Conservation (phyloP, 2,888 invertebrate species). For the Blomia tropicalis region DNA sequence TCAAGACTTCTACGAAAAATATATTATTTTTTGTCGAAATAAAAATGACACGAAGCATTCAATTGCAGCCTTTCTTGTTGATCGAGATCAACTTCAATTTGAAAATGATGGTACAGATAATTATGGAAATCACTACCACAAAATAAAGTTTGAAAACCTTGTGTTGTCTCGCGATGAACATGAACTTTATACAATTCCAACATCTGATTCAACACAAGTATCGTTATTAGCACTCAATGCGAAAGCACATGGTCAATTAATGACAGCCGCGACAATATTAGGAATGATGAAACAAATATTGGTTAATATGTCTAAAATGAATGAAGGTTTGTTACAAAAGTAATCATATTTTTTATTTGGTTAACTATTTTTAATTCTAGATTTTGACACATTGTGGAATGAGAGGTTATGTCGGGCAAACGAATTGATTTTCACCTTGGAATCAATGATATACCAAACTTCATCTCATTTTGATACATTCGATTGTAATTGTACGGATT, state of each 20-base stretch:
- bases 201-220: neutral
- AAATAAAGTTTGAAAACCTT: slow-evolving; percentile 16
- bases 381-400: too few species aligned
- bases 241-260: slow-evolving; percentile 24
- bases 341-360: too few species aligned
- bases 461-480: slow-evolving; percentile 45
- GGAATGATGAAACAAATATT: slow-evolving; percentile 22
- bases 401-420: neutral
- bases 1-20: slow-evolving; percentile 24
- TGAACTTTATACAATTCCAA: neutral
- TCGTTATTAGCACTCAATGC: slow-evolving; percentile 15
- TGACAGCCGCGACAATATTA: slow-evolving; percentile 10
- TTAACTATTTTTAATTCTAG: too few species aligned
- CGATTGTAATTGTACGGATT: slow-evolving; percentile 15
- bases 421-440: slow-evolving; percentile 52
- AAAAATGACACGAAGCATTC: neutral
- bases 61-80: slow-evolving; percentile 23
- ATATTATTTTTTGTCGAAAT: slow-evolving; percentile 21
- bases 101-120: slow-evolving; percentile 19
- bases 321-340: slow-evolving; percentile 4
- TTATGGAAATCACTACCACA: slow-evolving; percentile 17
- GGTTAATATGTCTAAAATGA: slow-evolving; percentile 1
- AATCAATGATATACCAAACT: slow-evolving; percentile 68
- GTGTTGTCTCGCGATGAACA: slow-evolving; percentile 4
- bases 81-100: slow-evolving; percentile 3